Conservation (phyloP, 2,797 vertebrate species). For the Thunnus albacares region DNA sequence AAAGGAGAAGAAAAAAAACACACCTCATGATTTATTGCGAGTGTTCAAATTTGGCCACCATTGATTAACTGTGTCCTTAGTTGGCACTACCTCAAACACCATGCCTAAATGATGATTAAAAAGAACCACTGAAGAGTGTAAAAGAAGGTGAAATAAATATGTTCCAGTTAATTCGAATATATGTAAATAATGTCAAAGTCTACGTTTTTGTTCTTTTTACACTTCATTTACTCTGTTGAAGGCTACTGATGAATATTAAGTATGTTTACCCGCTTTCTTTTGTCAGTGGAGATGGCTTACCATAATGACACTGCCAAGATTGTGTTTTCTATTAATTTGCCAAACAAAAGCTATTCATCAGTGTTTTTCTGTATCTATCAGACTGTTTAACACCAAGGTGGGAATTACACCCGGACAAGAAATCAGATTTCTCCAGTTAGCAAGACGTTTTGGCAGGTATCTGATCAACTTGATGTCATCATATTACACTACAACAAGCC, state of each 20-base stretch:
- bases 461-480: conserved; percentile 75
- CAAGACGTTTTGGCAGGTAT: conserved; percentile 58
- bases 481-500: conserved; percentile 36
- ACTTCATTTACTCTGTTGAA: conserved; percentile 76
- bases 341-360: conserved; percentile 84
- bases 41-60: conserved; percentile 59
- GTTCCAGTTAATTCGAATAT: conserved; percentile 77
- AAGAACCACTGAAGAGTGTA: conserved; percentile 62
- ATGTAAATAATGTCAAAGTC: conserved; percentile 80
- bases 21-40: conserved; percentile 71
- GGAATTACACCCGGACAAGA: conserved; percentile 70
- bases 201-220: conserved; percentile 72
- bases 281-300: conserved; percentile 72
- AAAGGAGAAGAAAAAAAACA: conserved; percentile 23
- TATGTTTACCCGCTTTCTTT: conserved; percentile 79
- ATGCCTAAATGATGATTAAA: conserved; percentile 77
- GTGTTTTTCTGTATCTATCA: conserved; percentile 69
- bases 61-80: conserved; percentile 76
- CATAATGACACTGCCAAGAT: conserved; percentile 77
- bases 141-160: conserved; percentile 82
- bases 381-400: conserved; percentile 74
- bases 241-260: conserved; percentile 85
- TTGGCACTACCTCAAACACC: conserved; percentile 66
- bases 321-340: conserved; percentile 81
- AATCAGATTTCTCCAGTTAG: conserved; percentile 59